Base-by-base conservation (phyloP, 2,888 invertebrate species). In the Ochropleura leucogaster region DNA sequence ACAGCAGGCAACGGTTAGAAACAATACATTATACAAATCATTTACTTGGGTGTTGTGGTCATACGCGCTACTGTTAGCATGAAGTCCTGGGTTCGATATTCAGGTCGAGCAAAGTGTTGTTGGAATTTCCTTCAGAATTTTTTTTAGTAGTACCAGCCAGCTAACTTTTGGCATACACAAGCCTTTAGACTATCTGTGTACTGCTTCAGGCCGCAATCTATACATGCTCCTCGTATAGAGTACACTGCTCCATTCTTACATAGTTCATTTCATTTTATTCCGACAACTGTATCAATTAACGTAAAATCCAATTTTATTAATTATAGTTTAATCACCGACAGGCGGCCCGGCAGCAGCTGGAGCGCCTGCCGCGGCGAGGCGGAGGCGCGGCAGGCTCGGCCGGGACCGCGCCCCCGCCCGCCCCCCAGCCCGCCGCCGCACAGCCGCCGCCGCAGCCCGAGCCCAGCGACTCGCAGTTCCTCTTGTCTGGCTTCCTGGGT, bases 271-370 rank as follows among this genome's bases (percentile, higher is more conserved):
- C 44, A 12, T 57, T 47, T 53, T 47, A 1, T 47, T 44, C 10
- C 10, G 8, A 20, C 49, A 42, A 55, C 44, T 20, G 46, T 69
- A 62, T 65, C 20, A 44, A 63, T 60, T 68, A 69, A 75, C 67
- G 40, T 30, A 44, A 53, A 68, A 82, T 66, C 64, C 60, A 68
- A 74, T 80, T 80, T 80, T 70, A 70, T 80, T 60, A 81, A 81
- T 82, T 79, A 82, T 75, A 87, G 68, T 82, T 82, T 79, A 82
- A 82, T 82, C 82, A 82, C 51, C 80, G 83, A 83, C 95, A 98
- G 98, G 98, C 98, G 90, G 98, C 98, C 82, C 97, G 99, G 85
- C 99, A 99, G 95, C 98, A 99, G 94, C 95, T 99, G 91, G 99
- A 99, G 95, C 97, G 99, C 82, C 97, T 99, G 93, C 99, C 99